These are phyloP conservation scores for Ditylenchus dipsaci DNA, from an alignment of 1,140 invertebrate species.

Conservation along the genomic window DNA sequence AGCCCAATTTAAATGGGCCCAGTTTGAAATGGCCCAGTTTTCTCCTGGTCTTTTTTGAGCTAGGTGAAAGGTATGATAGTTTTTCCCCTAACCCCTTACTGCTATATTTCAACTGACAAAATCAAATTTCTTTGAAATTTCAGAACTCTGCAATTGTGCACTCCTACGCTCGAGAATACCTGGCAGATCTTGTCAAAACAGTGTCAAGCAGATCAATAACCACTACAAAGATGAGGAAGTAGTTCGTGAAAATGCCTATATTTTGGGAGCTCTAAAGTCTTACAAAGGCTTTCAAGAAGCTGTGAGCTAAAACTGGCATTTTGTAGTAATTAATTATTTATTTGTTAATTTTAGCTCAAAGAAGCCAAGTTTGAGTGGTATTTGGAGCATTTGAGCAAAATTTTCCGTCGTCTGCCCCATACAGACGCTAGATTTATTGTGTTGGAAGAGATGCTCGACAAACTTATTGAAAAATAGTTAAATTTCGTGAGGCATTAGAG, in stretches of 20 bases:
- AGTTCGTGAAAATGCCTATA: background rate
- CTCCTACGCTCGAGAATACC: background rate
- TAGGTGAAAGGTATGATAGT: no score
- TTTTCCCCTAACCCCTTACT: no score
- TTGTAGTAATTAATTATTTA: background rate
- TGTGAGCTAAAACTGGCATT: background rate
- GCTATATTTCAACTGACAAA: no score
- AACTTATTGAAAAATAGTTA: background rate
- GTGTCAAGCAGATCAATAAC: background rate
- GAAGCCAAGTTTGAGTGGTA: background rate
- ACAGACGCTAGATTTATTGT: background rate
- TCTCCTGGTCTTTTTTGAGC: no score
- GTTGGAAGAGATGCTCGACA: background rate
- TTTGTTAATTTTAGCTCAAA: background rate
- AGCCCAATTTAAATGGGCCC: no score
- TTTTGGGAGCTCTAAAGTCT: background rate
- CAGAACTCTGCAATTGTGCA: background rate
- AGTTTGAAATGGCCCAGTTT: no score
- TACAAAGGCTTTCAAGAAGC: background rate
- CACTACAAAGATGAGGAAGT: background rate
- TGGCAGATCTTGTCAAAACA: background rate
- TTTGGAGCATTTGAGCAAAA: background rate
- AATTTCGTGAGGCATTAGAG: no score
- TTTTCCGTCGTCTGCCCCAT: background rate
- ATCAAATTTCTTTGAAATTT: no score